A percentile compares a stretch with the other conserved stretches of the same genome.
Evolutionary conservation across 2,888 invertebrate species (phyloP).

Genomic region (Sicus ferrugineus): DNA sequence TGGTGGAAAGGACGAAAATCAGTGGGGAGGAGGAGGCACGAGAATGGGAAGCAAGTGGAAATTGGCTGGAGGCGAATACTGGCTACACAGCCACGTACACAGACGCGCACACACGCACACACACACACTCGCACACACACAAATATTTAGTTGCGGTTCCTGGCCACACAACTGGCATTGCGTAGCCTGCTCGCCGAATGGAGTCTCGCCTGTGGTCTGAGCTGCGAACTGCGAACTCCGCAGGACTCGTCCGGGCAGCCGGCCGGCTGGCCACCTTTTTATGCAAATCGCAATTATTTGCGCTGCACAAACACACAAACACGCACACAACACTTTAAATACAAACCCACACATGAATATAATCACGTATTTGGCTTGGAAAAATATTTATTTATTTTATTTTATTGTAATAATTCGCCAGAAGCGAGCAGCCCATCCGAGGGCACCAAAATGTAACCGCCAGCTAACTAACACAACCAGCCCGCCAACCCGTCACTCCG

Average conservation of each 20-base stretch:
- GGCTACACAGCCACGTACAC: no score
- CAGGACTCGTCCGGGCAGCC: background rate
- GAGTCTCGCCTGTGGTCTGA: constrained; percentile 34
- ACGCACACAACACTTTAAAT: constrained; percentile 20
- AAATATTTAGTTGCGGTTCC: constrained; percentile 11
- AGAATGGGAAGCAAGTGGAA: background rate
- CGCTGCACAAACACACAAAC: constrained; percentile 26
- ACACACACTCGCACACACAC: no score
- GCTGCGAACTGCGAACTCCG: background rate
- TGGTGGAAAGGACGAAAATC: background rate
- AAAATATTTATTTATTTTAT: constrained; percentile 23
- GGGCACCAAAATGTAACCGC: background rate
- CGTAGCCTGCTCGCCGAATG: background rate
- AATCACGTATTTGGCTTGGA: constrained; percentile 18
- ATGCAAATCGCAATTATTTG: constrained; percentile 33
- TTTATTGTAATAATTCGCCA: constrained; percentile 34
- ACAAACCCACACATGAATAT: constrained; percentile 13
- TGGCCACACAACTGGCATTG: constrained; percentile 15
- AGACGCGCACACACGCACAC: no score
- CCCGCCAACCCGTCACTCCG: background rate
- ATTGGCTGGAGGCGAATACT: no score
- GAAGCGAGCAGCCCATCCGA: constrained; percentile 39
- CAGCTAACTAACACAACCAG: background rate
- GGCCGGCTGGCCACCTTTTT: background rate
- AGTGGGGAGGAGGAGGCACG: background rate